A percentile compares a stretch with the other conserved stretches of the same genome.
These are phyloP conservation scores for Andrena chrysosceles DNA, from an alignment of 2,888 invertebrate genomes.

Conservation along the genomic window DNA sequence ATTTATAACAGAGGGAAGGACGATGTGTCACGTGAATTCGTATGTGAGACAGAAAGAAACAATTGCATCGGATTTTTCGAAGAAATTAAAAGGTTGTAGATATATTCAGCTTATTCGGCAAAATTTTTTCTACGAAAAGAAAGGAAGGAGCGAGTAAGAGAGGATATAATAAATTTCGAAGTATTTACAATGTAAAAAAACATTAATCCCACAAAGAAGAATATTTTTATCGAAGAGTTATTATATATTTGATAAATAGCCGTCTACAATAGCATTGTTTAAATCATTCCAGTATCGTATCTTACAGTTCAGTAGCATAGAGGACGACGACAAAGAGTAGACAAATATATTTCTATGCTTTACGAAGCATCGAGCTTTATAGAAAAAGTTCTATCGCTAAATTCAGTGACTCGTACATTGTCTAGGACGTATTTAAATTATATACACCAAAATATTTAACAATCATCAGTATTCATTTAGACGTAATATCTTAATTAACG, in stretches of 20 bases:
- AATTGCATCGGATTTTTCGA: neutral
- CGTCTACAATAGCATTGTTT: constrained; percentile 20
- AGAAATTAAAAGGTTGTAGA: constrained; percentile 24
- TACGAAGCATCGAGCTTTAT: neutral
- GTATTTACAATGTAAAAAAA: neutral
- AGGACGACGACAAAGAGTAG: too few relatives aligned
- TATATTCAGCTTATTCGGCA: constrained; percentile 5
- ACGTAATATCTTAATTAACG: neutral
- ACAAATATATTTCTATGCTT: neutral
- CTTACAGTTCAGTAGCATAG: neutral
- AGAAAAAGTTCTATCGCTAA: neutral
- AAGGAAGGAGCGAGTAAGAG: neutral
- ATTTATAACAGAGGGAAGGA: neutral
- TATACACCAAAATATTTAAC: constrained; percentile 7
- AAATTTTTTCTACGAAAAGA: too few relatives aligned
- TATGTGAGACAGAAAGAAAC: neutral
- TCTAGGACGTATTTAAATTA: constrained; percentile 27
- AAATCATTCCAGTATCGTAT: constrained; percentile 48
- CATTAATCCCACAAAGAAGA: neutral
- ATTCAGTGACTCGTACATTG: constrained; percentile 13
- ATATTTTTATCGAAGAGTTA: constrained; percentile 13
- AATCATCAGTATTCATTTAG: neutral
- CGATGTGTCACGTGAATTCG: neutral
- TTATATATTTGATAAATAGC: constrained; percentile 19
- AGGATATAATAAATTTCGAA: constrained; percentile 11